These are phyloP conservation scores for Eptatretus atami DNA, from an alignment of 2,797 vertebrate species.

Conservation along the genomic window DNA sequence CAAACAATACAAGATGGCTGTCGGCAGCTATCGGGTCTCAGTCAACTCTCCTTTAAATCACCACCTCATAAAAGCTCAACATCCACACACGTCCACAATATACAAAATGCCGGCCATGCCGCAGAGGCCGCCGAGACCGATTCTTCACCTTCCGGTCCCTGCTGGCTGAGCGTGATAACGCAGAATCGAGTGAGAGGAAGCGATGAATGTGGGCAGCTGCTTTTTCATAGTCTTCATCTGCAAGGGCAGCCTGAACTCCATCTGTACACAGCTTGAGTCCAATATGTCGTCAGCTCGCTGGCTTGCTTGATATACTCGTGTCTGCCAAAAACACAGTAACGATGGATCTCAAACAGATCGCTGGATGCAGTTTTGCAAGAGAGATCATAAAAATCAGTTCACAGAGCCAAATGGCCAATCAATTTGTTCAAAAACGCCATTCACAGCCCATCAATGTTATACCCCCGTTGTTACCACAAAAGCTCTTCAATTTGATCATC, in stretches of 20 bases:
- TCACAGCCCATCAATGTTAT: no score
- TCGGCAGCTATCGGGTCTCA: no score
- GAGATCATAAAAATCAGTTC: background rate
- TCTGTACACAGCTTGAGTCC: constrained; percentile 94
- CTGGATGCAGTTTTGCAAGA: background rate
- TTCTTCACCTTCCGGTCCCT: constrained; percentile 56
- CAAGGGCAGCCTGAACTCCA: constrained; percentile 62
- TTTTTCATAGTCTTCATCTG: constrained; percentile 68
- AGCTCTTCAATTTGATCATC: no score
- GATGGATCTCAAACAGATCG: no score
- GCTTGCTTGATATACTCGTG: constrained; percentile 83
- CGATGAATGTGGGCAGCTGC: constrained; percentile 85
- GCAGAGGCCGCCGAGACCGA: no score
- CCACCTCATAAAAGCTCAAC: no score
- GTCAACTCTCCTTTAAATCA: no score
- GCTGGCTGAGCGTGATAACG: constrained; percentile 87
- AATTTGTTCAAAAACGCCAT: no score
- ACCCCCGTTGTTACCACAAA: no score
- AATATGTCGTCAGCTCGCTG: constrained; percentile 86
- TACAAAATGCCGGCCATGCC: no score
- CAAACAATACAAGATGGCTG: no score
- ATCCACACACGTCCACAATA: no score
- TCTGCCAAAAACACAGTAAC: constrained; percentile 18
- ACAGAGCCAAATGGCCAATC: background rate
- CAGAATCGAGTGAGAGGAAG: constrained; percentile 77